phyloP scores from a whole-genome alignment of 2,888 invertebrate genomes.

The Encarsia formosa region DNA sequence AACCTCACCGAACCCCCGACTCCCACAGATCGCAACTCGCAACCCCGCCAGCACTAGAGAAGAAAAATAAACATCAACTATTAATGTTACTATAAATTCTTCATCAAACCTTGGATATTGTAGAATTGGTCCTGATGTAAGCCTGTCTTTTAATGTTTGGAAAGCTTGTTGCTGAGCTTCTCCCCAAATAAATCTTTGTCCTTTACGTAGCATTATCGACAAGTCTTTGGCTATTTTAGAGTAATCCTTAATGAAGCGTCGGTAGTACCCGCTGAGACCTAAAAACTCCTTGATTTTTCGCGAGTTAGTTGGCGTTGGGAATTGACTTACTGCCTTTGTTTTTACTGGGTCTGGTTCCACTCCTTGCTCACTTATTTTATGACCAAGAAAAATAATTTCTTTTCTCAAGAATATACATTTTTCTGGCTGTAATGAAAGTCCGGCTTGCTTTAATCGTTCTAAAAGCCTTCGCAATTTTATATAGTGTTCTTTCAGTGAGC shows the following conservation, averaged over 20 bases:
- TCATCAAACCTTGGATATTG: too few relatives aligned
- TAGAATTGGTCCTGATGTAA: too few relatives aligned
- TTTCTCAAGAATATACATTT: too few relatives aligned
- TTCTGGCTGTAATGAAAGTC: not conserved
- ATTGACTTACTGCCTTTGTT: not conserved
- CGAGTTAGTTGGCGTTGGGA: not conserved
- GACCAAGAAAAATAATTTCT: not conserved
- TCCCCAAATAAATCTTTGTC: not conserved
- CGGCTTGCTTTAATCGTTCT: not conserved
- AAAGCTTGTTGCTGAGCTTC: not conserved
- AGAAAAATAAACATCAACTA: too few relatives aligned
- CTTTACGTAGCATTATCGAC: not conserved
- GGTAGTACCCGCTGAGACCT: not conserved
- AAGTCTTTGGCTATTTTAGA: not conserved
- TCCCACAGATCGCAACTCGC: too few relatives aligned
- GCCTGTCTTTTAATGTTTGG: too few relatives aligned
- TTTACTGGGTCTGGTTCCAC: not conserved
- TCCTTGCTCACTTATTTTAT: not conserved
- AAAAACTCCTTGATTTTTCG: not conserved
- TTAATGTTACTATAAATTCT: too few relatives aligned
- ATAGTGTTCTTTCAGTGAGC: not conserved
- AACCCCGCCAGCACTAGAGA: too few relatives aligned
- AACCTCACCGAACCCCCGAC: too few relatives aligned
- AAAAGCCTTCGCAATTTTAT: not conserved
- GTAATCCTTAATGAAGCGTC: not conserved